Evolutionary conservation across 1,140 invertebrate species (phyloP), one percentile per base, ranked within the genome.

Genomic region (Megalopta genalis): DNA sequence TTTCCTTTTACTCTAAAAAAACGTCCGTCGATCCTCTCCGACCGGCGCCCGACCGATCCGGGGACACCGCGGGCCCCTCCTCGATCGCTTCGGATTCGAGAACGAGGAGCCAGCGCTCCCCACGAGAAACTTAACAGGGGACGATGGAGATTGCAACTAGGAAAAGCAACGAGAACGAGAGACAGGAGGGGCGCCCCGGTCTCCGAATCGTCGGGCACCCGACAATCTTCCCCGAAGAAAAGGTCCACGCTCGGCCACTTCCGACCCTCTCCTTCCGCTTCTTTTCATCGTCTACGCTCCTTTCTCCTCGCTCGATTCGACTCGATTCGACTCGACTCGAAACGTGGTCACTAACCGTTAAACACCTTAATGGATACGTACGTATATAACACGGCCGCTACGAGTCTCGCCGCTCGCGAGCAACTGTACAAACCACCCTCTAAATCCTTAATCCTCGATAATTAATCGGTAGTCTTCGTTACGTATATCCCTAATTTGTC

Each of bases 401-500:
- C 70, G 73, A 82, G 69, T 74, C 83, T 81, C 79, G 82, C 71
- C 27, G 70, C 27, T 27, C 60, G 46, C 68, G 65, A 62, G 37
- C 59, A 85, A 52, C 79, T 85, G 79, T 85, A 85, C 84, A 85
- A 85, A 85, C 71, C 49, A 82, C 54, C 71, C 73, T 52, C 49
- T 71, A 63, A 57, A n/a, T 52, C 54, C 54, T 49, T n/a, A 23
- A 78, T 85, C 80, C 59, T 79, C 16, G 81, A 88, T 88, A 85
- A 84, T 88, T 85, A 86, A 84, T 88, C 87, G 87, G 87, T 85
- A 49, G 86, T 87, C 87, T 87, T 27, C 62, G 18, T 91, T 91
- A 90, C 90, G 89, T 91, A 87, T 85, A 90, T 91, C 88, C 89
- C 89, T 90, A 84, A 86, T 85, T 90, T 90, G 86, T 90, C 88